phyloP scores from a whole-genome alignment of 2,888 invertebrate species.

The Lagria hirta region DNA sequence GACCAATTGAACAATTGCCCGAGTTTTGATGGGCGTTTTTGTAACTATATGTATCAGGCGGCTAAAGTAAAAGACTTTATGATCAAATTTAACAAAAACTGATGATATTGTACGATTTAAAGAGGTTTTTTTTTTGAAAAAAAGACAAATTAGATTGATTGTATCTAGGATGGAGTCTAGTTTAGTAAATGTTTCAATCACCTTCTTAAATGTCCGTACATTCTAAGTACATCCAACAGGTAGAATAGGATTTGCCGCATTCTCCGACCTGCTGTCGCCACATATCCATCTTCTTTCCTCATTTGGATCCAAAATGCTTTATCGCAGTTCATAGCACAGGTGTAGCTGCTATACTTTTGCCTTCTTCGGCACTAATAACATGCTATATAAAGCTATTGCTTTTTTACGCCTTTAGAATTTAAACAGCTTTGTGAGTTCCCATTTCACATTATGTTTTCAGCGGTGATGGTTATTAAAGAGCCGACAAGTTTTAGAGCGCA shows the following conservation, averaged over 20 bases:
- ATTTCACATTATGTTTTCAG: slow-evolving; percentile 37
- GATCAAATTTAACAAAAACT: no score
- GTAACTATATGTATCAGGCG: no score
- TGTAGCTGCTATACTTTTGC: slow-evolving; percentile 42
- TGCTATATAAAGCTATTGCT: slow-evolving; percentile 49
- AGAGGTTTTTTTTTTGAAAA: no score
- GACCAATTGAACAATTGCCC: no score
- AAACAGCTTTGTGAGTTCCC: slow-evolving; percentile 47
- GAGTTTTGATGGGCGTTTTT: no score
- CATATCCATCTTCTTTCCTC: slow-evolving; percentile 41
- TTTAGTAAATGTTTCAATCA: no score
- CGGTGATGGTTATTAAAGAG: no score
- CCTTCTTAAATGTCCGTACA: slow-evolving; percentile 33
- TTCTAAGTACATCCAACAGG: slow-evolving; percentile 47
- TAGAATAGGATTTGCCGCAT: slow-evolving; percentile 54
- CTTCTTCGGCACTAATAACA: slow-evolving; percentile 49
- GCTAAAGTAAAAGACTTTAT: no score
- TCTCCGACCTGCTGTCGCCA: slow-evolving; percentile 54
- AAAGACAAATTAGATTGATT: no score
- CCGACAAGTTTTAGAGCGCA: no score
- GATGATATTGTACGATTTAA: no score
- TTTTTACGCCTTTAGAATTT: slow-evolving; percentile 50
- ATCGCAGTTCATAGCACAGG: slow-evolving; percentile 40
- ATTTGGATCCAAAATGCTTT: slow-evolving; percentile 25
- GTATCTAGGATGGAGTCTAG: no score